These are phyloP conservation scores for Plebejus melissa DNA, from an alignment of 2,888 invertebrate genomes.

Conservation along the genomic window DNA sequence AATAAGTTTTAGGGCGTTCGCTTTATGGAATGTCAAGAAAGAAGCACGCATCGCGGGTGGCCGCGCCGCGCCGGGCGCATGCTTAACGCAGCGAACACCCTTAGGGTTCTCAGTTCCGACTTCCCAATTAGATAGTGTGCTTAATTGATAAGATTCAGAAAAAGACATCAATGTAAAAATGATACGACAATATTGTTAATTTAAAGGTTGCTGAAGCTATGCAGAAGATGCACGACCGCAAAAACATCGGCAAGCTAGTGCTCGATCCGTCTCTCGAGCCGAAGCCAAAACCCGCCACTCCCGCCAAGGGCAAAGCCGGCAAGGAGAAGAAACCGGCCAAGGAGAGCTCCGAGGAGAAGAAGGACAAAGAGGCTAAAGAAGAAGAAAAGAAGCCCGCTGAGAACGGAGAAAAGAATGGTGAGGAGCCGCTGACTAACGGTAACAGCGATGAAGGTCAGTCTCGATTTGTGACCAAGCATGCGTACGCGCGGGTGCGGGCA, in stretches of 20 bases:
- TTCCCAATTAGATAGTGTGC: no score
- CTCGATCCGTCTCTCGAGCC: slow-evolving; percentile 89
- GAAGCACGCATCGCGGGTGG: no score
- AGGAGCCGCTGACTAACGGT: slow-evolving; percentile 75
- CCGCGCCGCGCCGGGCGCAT: no score
- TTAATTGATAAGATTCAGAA: no score
- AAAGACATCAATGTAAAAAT: background rate
- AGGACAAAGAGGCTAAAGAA: slow-evolving; percentile 79
- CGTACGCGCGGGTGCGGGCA: slow-evolving; percentile 59
- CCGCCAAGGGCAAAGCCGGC: slow-evolving; percentile 85
- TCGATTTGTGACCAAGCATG: slow-evolving; percentile 63
- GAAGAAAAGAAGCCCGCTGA: slow-evolving; percentile 71
- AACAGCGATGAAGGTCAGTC: slow-evolving; percentile 78
- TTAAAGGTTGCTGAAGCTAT: slow-evolving; percentile 89
- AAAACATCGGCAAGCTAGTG: slow-evolving; percentile 93
- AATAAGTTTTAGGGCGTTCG: background rate
- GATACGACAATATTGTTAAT: background rate
- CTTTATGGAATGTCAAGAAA: no score
- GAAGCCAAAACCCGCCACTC: slow-evolving; percentile 88
- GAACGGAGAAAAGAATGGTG: slow-evolving; percentile 73
- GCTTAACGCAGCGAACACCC: no score
- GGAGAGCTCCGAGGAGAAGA: slow-evolving; percentile 84
- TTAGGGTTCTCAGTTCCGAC: no score
- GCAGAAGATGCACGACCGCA: slow-evolving; percentile 95
- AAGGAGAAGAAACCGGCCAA: slow-evolving; percentile 83